Evolutionary conservation across 2,888 invertebrate genomes (phyloP), one percentile per base, ranked within the genome.

Genomic region (Drosophila colorata): DNA sequence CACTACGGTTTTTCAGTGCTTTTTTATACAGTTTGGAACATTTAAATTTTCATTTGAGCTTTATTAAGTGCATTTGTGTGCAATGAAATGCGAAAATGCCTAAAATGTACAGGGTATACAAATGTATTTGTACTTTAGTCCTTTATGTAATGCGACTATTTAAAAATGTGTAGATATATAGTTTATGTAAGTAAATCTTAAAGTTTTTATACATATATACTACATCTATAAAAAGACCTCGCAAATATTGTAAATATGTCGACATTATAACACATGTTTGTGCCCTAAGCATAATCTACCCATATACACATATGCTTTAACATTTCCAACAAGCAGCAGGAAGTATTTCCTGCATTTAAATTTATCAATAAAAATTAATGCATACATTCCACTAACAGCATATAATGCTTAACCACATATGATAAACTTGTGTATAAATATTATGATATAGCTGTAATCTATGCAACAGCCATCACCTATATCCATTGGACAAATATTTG

Each of bases 401-500:
- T 13, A 0, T 7, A n/a, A 13, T n/a, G 2, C 4, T 6, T n/a
- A n/a, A 20, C n/a, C 6, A 35, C 11, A 41, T 31, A n/a, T 7
- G n/a, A 46, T 46, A 11, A 20, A 23, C 31, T 33, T 28, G 33
- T 46, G 2, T 41, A 38, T 25, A 40, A 58, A 56, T 35, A 61
- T 37, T 28, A 33, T 56, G 56, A 56, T 46, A 41, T 43, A 51
- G 51, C 16, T 49, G 51, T 56, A 63, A 49, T 44, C 47, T 28
- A 14, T 38, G 23, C 28, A 23, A 25, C 9, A 28, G 25, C 38
- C 28, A 16, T 9, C 35, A 35, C 25, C 52, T 18, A 38, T 23
- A 16, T 38, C 9, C 11, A 70, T 25, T 51, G 49, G 74, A 35
- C 44, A 65, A 69, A 75, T 57, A 58, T 72, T 71, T 8, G n/a